Conservation (phyloP, 2,888 invertebrate genomes). For the Drosophila emarginata region DNA sequence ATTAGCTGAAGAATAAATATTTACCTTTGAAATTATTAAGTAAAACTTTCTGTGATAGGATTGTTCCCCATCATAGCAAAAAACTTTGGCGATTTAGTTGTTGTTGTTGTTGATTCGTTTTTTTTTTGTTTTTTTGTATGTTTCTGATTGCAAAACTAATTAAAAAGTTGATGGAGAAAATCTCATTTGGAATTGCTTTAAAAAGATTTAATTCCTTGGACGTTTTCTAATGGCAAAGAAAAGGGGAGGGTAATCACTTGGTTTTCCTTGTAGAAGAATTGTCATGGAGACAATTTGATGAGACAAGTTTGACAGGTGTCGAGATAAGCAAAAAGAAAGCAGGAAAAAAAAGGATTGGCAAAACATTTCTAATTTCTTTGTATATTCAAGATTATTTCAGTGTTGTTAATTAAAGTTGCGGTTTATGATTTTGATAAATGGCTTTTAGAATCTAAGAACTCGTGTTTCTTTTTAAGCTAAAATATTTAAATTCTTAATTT, state of each 20-base stretch:
- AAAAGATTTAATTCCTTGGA: constrained; percentile 48
- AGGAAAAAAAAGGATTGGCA: background rate
- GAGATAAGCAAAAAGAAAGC: background rate
- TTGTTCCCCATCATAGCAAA: background rate
- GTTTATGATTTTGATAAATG: too few relatives aligned
- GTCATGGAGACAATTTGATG: constrained; percentile 6
- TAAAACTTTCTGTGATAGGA: constrained; percentile 57
- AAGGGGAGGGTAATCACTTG: background rate
- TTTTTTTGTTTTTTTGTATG: constrained; percentile 38
- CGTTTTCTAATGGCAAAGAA: constrained; percentile 5
- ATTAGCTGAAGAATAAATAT: constrained; percentile 73
- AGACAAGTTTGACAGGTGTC: constrained; percentile 5
- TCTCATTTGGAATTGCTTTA: constrained; percentile 61
- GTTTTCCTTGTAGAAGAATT: constrained; percentile 26
- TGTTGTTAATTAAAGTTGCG: too few relatives aligned
- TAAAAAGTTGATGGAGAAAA: constrained; percentile 70
- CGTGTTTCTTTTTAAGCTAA: too few relatives aligned
- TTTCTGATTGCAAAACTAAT: constrained; percentile 73
- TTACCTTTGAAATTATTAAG: constrained; percentile 74
- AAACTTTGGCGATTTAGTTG: constrained; percentile 1
- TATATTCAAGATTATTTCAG: too few relatives aligned
- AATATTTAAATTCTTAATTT: too few relatives aligned
- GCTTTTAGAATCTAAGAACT: too few relatives aligned
- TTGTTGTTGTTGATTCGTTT: background rate
- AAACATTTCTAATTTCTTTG: background rate